A percentile compares a stretch with the other conserved stretches of the same genome.
These are phyloP conservation scores for Myiozetetes cayanensis DNA, from an alignment of 2,113 vertebrate species.

Conservation along the genomic window DNA sequence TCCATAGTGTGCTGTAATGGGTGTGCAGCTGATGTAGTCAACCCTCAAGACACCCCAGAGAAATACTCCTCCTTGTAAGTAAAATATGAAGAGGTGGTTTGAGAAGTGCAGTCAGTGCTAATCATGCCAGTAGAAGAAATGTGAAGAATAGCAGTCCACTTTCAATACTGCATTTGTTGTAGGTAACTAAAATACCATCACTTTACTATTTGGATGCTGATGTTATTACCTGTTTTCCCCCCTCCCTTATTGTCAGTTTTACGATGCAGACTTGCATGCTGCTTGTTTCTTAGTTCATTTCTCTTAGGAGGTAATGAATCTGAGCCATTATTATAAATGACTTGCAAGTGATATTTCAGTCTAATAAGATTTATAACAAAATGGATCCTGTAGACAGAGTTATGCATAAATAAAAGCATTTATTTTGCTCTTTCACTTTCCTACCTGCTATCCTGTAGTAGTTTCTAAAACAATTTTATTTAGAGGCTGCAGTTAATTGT, in stretches of 20 bases:
- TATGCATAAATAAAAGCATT: not conserved
- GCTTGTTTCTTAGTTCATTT: not conserved
- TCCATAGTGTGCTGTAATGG: rapidly evolving
- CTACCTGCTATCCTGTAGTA: not conserved
- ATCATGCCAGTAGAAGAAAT: not conserved
- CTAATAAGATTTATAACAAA: not conserved
- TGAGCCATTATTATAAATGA: not conserved
- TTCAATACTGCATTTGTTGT: not conserved
- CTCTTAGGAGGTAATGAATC: not conserved
- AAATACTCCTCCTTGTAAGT: not conserved
- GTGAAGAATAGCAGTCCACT: not conserved
- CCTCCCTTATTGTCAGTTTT: not conserved
- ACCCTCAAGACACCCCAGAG: not conserved
- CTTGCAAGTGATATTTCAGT: not conserved
- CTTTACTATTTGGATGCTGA: not conserved
- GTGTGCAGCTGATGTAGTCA: not conserved
- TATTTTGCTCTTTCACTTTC: not conserved
- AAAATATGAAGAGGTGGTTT: not conserved
- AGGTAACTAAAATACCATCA: not conserved
- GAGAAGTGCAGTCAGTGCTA: not conserved
- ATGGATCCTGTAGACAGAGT: not conserved
- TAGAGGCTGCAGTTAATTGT: not conserved
- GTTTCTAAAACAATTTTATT: not conserved
- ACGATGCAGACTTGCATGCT: not conserved
- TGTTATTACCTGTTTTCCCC: not conserved